Evolutionary conservation across 2,888 invertebrate species (phyloP).

Genomic region (Himalopsyche kuldschensis): DNA sequence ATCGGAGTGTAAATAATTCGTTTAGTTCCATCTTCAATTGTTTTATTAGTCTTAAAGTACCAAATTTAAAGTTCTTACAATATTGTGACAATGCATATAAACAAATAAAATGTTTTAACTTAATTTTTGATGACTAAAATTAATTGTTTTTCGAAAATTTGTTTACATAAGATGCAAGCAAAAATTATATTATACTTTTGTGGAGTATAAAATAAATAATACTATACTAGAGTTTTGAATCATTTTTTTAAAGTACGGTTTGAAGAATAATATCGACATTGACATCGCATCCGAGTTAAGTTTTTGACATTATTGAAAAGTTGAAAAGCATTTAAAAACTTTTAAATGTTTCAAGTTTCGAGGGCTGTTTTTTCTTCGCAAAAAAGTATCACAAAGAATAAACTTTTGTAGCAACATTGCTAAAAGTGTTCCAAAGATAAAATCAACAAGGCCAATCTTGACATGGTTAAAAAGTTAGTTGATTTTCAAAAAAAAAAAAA

Average conservation of each 20-base stretch:
- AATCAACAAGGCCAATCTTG: neutral
- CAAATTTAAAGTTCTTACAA: neutral
- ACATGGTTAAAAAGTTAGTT: neutral
- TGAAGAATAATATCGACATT: neutral
- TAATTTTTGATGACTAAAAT: too few relatives aligned
- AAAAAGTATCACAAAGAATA: neutral
- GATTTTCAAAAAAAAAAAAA: neutral
- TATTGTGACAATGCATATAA: neutral
- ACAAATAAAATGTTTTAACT: too few relatives aligned
- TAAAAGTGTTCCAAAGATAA: neutral
- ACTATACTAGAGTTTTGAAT: neutral
- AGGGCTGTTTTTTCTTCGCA: neutral
- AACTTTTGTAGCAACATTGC: conserved; percentile 1
- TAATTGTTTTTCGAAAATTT: too few relatives aligned
- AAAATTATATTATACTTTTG: too few relatives aligned
- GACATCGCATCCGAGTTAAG: conserved; percentile 1
- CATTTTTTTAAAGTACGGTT: neutral
- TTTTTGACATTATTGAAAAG: neutral
- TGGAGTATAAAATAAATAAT: too few relatives aligned
- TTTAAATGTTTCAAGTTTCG: neutral
- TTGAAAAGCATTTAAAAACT: conserved; percentile 6
- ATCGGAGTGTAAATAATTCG: neutral
- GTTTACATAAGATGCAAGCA: too few relatives aligned
- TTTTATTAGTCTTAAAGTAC: neutral
- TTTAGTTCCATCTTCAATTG: neutral